Conservation (phyloP, 2,797 vertebrate genomes). For the Rousettus madagascariensis region DNA sequence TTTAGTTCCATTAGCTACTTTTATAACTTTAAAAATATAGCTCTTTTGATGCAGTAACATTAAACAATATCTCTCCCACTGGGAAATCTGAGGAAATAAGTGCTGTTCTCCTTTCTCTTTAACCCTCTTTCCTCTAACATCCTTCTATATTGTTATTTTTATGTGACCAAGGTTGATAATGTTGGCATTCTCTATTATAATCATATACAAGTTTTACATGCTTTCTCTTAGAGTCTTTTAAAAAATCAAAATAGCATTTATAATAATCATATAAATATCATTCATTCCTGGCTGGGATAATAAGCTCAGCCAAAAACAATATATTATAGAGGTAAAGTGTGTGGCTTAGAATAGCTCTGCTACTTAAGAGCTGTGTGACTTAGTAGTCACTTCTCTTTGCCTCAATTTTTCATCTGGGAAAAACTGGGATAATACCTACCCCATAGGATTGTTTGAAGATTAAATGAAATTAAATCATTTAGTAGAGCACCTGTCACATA, state of each 20-base stretch:
- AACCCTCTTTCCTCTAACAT: not conserved
- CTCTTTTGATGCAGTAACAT: not conserved
- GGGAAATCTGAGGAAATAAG: not conserved
- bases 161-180: not conserved
- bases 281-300: not conserved
- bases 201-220: not conserved
- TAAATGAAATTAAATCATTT: conserved; percentile 4
- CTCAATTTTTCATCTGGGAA: not conserved
- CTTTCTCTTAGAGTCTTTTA: not conserved
- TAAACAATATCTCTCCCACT: not conserved
- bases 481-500: not conserved
- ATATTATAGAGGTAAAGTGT: not conserved
- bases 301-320: not conserved
- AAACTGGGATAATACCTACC: not conserved
- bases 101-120: not conserved
- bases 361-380: not conserved
- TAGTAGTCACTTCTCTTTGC: not conserved
- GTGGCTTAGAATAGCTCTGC: not conserved
- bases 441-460: not conserved
- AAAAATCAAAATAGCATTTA: not conserved
- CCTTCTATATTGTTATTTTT: not conserved
- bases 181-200: not conserved
- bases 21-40: conserved; percentile 19
- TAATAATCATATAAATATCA: not conserved
- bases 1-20: conserved; percentile 6